Evolutionary conservation across 1,140 invertebrate species (phyloP), one percentile per base, ranked within the genome.

Genomic region (Eriosoma lanigerum): DNA sequence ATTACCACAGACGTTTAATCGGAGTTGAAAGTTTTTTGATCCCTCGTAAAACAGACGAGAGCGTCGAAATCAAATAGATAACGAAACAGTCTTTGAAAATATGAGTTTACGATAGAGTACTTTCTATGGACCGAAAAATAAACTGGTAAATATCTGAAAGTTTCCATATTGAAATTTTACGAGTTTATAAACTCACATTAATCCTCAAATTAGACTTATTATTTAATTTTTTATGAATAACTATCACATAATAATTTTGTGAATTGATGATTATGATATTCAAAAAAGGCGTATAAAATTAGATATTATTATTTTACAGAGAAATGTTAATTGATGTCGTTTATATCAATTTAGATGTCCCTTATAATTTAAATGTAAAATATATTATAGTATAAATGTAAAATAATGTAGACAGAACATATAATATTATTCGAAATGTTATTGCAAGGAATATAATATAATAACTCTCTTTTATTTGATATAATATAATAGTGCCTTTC

Each of bases 1-100:
- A 70, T 70, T 70, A 50, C 48, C 17, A 12, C 15, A 13, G 68
- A 72, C 46, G 17, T 72, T 52, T 72, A 24, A 72, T 72, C 68
- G 26, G 68, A 50, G 46, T 48, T 19, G 17, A 72, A 72, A 72
- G 46, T 72, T 72, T 72, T 62, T 52, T 72, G 68, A 72, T 72
- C 68, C 68, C 24, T 29, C 10, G 46, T 17, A 29, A 52, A 29
- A 72, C 26, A 24, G 24, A 72, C 68, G 21, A 44, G 15, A 50
- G n/a, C 38, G 64, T 12, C 46, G 66, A 50, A 70, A 70, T 70
- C 44, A 9, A 70, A 70, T 50, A 50, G 68, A 72, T 72, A 52
- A 72, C 46, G 48, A 8, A n/a, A n/a, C 26, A 8, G 29, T 24
- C 17, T 26, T 70, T 50, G 66, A n/a, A n/a, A n/a, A 70, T 70